Evolutionary conservation across 2,888 invertebrate species (phyloP).

Genomic region (Metallyticus violacea): DNA sequence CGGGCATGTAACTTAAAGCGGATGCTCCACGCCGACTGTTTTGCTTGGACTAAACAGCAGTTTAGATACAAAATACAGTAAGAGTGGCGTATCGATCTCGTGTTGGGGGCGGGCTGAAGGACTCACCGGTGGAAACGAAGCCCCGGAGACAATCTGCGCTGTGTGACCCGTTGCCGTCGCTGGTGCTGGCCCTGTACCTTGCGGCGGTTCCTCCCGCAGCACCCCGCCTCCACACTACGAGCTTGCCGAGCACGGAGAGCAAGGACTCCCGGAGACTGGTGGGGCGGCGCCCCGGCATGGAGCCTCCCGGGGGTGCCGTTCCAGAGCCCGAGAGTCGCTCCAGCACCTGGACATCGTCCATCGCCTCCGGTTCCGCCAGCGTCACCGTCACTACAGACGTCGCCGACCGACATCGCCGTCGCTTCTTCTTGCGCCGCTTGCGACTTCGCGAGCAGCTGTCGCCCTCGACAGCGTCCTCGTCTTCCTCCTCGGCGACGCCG

Average conservation of each 20-base stretch:
- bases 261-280: constrained; percentile 61
- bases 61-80: too few species aligned
- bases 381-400: not conserved
- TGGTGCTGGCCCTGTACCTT: constrained; percentile 9
- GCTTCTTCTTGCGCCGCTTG: constrained; percentile 16
- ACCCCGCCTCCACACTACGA: constrained; percentile 55
- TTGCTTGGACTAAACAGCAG: too few species aligned
- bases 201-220: constrained; percentile 8
- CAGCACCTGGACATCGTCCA: constrained; percentile 17
- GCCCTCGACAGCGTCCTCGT: constrained; percentile 15
- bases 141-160: constrained; percentile 43
- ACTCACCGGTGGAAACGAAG: constrained; percentile 49
- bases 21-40: too few species aligned
- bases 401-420: constrained; percentile 1
- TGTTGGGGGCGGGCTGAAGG: too few species aligned
- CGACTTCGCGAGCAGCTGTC: not conserved
- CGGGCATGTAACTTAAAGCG: too few species aligned
- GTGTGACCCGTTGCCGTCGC: constrained; percentile 35
- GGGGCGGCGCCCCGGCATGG: constrained; percentile 38
- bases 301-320: not conserved
- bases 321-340: not conserved
- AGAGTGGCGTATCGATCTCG: not conserved
- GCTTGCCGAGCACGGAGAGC: constrained; percentile 61
- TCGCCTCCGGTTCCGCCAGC: constrained; percentile 21
- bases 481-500: constrained; percentile 4